These are phyloP conservation scores for Agapornis canus DNA, from an alignment of 2,797 vertebrate genomes.

Conservation along the genomic window DNA sequence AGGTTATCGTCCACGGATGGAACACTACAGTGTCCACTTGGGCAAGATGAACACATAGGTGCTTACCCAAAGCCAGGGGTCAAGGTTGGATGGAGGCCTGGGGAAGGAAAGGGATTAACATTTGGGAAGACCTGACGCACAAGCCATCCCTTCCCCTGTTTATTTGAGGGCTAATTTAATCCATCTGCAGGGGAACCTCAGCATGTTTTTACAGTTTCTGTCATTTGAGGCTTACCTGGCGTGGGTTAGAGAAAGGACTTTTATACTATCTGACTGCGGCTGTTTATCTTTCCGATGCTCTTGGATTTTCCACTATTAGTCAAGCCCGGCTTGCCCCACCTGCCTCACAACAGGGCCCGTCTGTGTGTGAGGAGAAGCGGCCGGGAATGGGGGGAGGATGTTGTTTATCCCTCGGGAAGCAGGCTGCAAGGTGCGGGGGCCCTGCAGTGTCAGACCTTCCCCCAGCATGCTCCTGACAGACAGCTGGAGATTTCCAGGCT, in stretches of 20 bases:
- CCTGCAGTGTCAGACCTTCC: constrained; percentile 3
- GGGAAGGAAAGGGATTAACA: constrained; percentile 55
- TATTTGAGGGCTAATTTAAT: constrained; percentile 76
- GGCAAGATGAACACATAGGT: neutral
- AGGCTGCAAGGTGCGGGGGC: constrained; percentile 19
- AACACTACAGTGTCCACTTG: neutral
- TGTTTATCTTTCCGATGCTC: constrained; percentile 79
- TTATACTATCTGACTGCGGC: constrained; percentile 76
- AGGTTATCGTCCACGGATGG: neutral
- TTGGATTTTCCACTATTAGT: constrained; percentile 78
- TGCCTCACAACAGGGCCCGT: constrained; percentile 70
- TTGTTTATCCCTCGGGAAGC: constrained; percentile 32
- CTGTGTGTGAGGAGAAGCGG: constrained; percentile 57
- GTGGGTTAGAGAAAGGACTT: constrained; percentile 77
- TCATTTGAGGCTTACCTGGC: constrained; percentile 79
- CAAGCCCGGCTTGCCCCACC: constrained; percentile 57
- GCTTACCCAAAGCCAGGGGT: neutral
- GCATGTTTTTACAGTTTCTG: constrained; percentile 78
- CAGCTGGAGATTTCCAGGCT: constrained; percentile 46
- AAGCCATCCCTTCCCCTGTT: constrained; percentile 46
- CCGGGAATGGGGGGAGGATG: neutral
- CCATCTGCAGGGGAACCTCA: constrained; percentile 71
- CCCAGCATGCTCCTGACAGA: neutral
- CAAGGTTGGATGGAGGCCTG: neutral
- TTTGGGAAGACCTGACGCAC: constrained; percentile 23